Evolutionary conservation across 2,797 vertebrate species (phyloP), one percentile per base, ranked within the genome.

Genomic region (Lithobates pipiens): DNA sequence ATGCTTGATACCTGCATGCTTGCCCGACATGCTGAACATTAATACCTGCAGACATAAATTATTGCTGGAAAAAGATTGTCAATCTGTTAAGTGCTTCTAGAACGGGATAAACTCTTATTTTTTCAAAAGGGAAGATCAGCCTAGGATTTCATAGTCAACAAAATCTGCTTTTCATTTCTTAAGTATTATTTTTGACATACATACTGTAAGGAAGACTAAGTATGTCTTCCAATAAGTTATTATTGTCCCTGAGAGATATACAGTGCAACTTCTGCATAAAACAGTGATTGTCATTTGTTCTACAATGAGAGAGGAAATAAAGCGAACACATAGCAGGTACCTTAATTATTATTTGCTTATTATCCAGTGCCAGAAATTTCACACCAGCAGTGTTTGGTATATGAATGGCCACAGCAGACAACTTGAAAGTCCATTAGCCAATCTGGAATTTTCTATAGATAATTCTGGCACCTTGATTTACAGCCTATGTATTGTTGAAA

Each of bases 231-330:
- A 39, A 54, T 73, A 70, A 73, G 46, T 63, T 82, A n/a, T 61
- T 34, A 73, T 73, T 81, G 36, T 99, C 98, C 98, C 98, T 99
- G 98, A 99, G 98, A 95, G 89, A 90, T 95, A 95, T 95, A 96
- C 95, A 95, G 94, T 93, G 94, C 95, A 96, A 93, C 63, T 88
- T 93, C 93, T 94, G 95, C 96, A 89, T 96, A 91, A 85, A 96
- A 94, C 95, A 96, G 94, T 98, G 98, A 99, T 99, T 99, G 98
- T 99, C 98, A 95, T 95, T 92, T 80, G 63, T 80, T 67, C n/a
- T 42, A 80, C 77, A 44, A 32, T 54, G 39, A 54, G n/a, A 34
- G 63, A 23, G 15, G 23, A 72, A 54, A 6, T 72, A 10, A 61
- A 42, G 44, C 18, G 16, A 61, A 69, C 2, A 54, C 29, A 39